phyloP scores from a whole-genome alignment of 2,797 vertebrate genomes.

The Tapera naevia region DNA sequence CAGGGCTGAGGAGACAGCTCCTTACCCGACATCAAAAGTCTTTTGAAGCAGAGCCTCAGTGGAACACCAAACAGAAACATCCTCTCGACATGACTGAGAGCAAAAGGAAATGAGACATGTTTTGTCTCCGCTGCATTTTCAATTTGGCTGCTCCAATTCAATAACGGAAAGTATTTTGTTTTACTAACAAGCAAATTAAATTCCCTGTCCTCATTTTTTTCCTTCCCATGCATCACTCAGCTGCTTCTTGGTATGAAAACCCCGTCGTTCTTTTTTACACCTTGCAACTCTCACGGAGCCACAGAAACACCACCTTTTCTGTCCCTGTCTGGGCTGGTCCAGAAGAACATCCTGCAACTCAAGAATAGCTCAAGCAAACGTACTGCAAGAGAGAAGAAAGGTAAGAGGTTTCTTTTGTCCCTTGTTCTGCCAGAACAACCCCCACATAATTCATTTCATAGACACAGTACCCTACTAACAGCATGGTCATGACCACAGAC shows the following conservation, averaged over 20 bases:
- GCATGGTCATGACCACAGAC: neutral
- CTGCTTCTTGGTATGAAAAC: neutral
- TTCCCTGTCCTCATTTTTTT: neutral
- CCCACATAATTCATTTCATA: neutral
- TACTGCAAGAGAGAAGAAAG: neutral
- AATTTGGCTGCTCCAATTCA: conserved; percentile 48
- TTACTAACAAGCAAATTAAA: conserved; percentile 59
- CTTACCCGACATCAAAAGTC: conserved; percentile 4
- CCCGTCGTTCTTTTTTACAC: neutral
- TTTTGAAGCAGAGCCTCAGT: conserved; percentile 17
- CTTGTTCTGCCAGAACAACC: neutral
- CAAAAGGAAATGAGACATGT: conserved; percentile 66
- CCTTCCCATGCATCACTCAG: conserved; percentile 4
- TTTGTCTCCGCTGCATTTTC: neutral
- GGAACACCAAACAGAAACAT: conserved; percentile 55
- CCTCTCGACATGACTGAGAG: conserved; percentile 44
- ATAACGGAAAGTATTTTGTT: conserved; percentile 65
- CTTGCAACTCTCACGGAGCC: conserved; percentile 10
- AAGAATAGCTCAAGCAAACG: accelerated
- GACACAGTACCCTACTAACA: neutral
- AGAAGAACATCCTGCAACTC: neutral
- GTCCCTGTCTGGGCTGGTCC: neutral
- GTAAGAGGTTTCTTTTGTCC: neutral
- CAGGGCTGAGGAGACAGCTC: neutral
- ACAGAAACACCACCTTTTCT: neutral